Evolutionary conservation across 2,797 vertebrate genomes (phyloP), one percentile per base, ranked within the genome.

Genomic region (Harpagifer antarcticus): DNA sequence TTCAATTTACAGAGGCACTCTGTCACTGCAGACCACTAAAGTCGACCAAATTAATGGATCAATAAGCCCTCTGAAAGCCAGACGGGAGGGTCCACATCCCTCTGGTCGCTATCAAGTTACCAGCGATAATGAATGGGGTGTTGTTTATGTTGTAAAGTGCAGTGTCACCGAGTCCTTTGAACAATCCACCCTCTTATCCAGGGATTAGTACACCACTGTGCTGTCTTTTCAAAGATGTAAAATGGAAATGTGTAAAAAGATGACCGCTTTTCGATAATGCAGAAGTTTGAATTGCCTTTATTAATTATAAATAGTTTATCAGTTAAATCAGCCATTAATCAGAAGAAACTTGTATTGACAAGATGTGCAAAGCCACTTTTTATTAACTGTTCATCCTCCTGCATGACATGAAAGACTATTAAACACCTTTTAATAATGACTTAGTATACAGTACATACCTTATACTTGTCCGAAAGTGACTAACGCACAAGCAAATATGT

Each of bases 101-200:
- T 57, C 3, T 27, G 83, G 89, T 91, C 54, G 70, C 88, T 93
- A 95, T 96, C 94, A 42, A 42, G 84, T 92, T 94, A 92, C 96
- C 55, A 68, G 89, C 91, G 92, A 93, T 96, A 96, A 95, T 95
- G 95, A 93, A 94, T 91, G 94, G 90, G 91, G 83, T 96, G 96
- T 96, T 96, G 96, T 95, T 96, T 95, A 93, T 92, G 91, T 95
- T 96, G 95, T 97, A 93, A 93, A 84, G 90, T 89, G 89, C 90
- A 89, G 84, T 86, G 89, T 94, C 89, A 90, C 79, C 59, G 59
- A 89, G 94, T 89, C 94, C 85, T 84, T 31, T 58, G 95, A 93
- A 94, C 93, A 91, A 78, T 76, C 50, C 67, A 74, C 78, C 82
- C 85, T 90, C 87, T 89, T 71, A 86, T 82, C 76, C 84, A 73